Base-by-base conservation (phyloP, 2,888 invertebrate genomes). In the Helicoverpa assulta region DNA sequence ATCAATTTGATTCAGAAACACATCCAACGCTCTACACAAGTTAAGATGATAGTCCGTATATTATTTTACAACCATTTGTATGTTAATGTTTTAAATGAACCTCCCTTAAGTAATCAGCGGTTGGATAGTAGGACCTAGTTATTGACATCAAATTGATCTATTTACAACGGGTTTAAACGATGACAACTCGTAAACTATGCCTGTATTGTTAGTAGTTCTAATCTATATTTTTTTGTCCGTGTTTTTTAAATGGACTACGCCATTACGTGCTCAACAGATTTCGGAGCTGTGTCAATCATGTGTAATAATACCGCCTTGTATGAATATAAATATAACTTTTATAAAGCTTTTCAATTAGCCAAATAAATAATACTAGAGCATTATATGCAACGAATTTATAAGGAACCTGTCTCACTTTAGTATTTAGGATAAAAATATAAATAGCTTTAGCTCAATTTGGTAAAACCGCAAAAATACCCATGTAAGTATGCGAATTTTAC, bases 341-440 rank as follows among this genome's bases (percentile, higher is more conserved):
- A 60, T 43, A 59, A 54, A 50, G 47, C 40, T 53, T 55, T 69
- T 43, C 18, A 29, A 14, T 21, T 57, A 50, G 1, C 19, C 10
- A 52, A 76, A 37, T 55, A 53, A 63, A 61, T 55, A 62, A 77
- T 21, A 50, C 43, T 61, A 62, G 16, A 67, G 78, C 78, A 76
- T 76, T 67, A 19, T 47, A 64, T 76, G 78, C 67, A 61, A 50
- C 60, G 62, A 18, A 21, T 60, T 62, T 72, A 53, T 16, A 68
- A 65, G 68, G 68, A 79, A 76, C 68, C 61, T 53, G 58, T 56
- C 43, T 26, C 33, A 55, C 52, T 57, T 26, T 18, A 18, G 19
- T 43, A 29, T 19, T 43, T 60, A 78, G n/a, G 33, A 12, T 43
- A 56, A 18, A 71, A 78, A 66, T 59, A 33, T 62, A 21, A 33